Evolutionary conservation across 2,113 vertebrate species (phyloP).

Genomic region (Alouatta palliata): DNA sequence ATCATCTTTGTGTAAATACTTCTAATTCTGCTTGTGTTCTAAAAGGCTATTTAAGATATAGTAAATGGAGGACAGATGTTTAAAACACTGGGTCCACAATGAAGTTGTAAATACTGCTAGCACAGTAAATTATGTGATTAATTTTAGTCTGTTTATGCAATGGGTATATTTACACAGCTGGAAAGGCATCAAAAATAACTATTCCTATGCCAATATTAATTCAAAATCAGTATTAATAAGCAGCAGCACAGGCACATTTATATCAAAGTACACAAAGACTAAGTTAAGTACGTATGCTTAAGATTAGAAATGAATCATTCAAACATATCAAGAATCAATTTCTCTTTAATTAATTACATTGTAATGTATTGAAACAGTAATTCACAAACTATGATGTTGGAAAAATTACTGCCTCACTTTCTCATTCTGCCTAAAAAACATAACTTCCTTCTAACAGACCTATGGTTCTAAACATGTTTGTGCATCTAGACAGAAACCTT

Average conservation of each 20-base stretch:
- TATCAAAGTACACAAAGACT: slow-evolving; percentile 6
- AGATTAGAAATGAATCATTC: slow-evolving; percentile 35
- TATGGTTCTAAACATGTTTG: background rate
- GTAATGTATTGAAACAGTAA: slow-evolving; percentile 52
- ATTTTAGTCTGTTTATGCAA: slow-evolving; percentile 83
- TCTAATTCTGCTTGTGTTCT: slow-evolving; percentile 74
- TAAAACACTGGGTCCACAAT: slow-evolving; percentile 80
- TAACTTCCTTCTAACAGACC: background rate
- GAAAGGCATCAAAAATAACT: slow-evolving; percentile 82
- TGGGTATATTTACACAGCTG: slow-evolving; percentile 85
- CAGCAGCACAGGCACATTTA: slow-evolving; percentile 53
- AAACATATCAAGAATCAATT: slow-evolving; percentile 27
- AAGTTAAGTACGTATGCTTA: slow-evolving; percentile 21
- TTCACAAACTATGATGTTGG: background rate
- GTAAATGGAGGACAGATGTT: slow-evolving; percentile 86
- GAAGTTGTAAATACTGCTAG: slow-evolving; percentile 85
- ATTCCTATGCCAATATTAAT: slow-evolving; percentile 82
- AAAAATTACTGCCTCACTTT: slow-evolving; percentile 21
- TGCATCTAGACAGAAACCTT: background rate
- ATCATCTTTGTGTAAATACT: slow-evolving; percentile 76
- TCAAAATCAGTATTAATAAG: slow-evolving; percentile 82
- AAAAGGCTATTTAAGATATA: slow-evolving; percentile 81
- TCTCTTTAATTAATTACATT: slow-evolving; percentile 20
- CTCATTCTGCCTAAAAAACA: background rate
- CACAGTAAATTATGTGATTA: slow-evolving; percentile 80